Base-by-base conservation (phyloP, 1,140 invertebrate genomes). In the Phthorimaea operculella region DNA sequence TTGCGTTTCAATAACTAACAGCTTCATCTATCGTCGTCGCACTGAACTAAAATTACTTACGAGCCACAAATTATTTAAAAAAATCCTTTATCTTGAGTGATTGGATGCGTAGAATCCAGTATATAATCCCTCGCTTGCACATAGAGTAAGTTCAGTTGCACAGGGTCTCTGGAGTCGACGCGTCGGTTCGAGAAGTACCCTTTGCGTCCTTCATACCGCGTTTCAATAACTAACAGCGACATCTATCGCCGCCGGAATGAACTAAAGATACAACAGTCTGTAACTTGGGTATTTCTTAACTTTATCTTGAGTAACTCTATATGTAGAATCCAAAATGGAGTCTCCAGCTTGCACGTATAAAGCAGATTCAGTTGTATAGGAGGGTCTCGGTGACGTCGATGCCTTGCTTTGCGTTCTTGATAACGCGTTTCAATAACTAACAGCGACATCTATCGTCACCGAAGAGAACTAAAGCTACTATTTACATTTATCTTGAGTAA, bases 111-210 rank as follows among this genome's bases (percentile, higher is more conserved):
- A 18, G 97, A 97, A 76, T 98, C 96, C n/a, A 99, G 83, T 70
- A 99, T 98, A 39, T 97, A 97, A 86, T 99, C 97, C 58, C 97
- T 87, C 1, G 97, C 96, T 89, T 99, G 89, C 18, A 98, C 97
- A 85, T 99, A 99, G 0, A 99, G 89, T 63, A 99, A 86, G 82
- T 98, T 98, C 49, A 99, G 87, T 85, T 99, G 98, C 8, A 99
- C 95, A 0, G 98, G 98, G 88, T 99, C 98, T 52, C 97, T 87
- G 9, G 96, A 97, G 86, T 99, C 98, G 64, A 99, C 98, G 86
- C 99, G 99, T 72, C 98, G 96, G 87, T 99, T 98, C 0, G 97
- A 99, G 86, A 97, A 99, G 90, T 99, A 99, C 83, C 96, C 98
- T 80, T 98, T 98, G 55, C 98, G 87, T 50, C 96, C 88, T 33